These are phyloP conservation scores for Mayetiola destructor DNA, from an alignment of 2,888 invertebrate species.

Conservation along the genomic window DNA sequence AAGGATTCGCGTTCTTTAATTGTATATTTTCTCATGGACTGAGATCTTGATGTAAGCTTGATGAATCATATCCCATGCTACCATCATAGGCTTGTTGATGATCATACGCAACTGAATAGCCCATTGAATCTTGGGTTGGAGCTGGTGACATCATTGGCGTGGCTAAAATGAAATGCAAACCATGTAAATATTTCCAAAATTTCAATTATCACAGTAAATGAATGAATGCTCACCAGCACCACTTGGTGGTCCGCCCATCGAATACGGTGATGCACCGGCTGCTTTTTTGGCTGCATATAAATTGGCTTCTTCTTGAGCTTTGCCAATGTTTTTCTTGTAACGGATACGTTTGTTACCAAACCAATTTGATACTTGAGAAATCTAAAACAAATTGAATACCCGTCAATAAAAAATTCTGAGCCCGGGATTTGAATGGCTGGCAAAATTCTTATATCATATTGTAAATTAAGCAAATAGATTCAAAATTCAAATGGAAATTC, in stretches of 20 bases:
- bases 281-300: conserved; percentile 97
- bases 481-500: too few species aligned
- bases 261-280: conserved; percentile 79
- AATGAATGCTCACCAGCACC: conserved; percentile 46
- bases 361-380: conserved; percentile 90
- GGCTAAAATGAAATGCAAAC: too few species aligned
- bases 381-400: conserved; percentile 23
- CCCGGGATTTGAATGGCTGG: too few species aligned
- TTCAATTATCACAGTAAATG: too few species aligned
- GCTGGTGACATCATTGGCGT: conserved; percentile 94
- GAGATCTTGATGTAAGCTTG: conserved; percentile 72
- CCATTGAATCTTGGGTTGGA: conserved; percentile 83
- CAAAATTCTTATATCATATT: too few species aligned
- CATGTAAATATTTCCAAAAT: too few species aligned
- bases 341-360: conserved; percentile 99
- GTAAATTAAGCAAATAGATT: too few species aligned
- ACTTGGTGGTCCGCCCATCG: conserved; percentile 74
- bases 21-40: conserved; percentile 43
- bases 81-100: conserved; percentile 81
- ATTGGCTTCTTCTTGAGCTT: conserved; percentile 98
- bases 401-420: too few species aligned
- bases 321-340: conserved; percentile 99
- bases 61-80: conserved; percentile 82
- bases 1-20: too few species aligned
- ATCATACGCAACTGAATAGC: conserved; percentile 83